Conservation (phyloP, 1,140 invertebrate genomes). For the Euglossa dilemma region DNA sequence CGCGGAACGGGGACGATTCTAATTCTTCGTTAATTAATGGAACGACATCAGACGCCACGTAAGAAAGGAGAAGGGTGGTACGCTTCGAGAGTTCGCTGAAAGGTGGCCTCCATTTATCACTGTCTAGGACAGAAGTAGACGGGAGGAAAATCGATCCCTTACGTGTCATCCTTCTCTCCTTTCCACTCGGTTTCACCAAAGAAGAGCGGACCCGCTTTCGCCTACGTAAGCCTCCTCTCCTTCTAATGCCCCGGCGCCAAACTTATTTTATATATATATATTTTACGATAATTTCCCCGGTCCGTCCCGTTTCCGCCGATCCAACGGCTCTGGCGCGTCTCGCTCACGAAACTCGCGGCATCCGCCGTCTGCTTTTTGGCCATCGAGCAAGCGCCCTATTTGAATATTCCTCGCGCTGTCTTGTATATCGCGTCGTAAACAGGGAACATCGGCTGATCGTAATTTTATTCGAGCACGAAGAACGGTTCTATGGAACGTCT, state of each 20-base stretch:
- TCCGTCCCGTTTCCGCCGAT: neutral
- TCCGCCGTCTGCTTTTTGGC: slow-evolving; percentile 4
- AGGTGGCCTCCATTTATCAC: slow-evolving; percentile 77
- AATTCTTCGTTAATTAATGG: slow-evolving; percentile 77
- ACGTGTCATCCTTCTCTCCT: slow-evolving; percentile 67
- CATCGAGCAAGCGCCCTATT: neutral
- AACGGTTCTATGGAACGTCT: neutral
- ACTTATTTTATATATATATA: slow-evolving; percentile 56
- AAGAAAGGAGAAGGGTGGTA: slow-evolving; percentile 69
- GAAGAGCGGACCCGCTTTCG: slow-evolving; percentile 36
- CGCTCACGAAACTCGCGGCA: neutral
- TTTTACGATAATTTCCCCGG: slow-evolving; percentile 61
- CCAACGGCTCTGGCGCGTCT: slow-evolving; percentile 23
- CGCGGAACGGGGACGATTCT: slow-evolving; percentile 58
- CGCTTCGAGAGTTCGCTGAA: slow-evolving; percentile 71
- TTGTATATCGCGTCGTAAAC: slow-evolving; percentile 7
- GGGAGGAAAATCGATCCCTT: slow-evolving; percentile 77
- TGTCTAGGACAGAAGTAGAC: slow-evolving; percentile 78
- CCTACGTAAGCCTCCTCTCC: slow-evolving; percentile 23
- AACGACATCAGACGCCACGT: slow-evolving; percentile 60
- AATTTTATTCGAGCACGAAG: too few species aligned
- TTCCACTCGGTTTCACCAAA: slow-evolving; percentile 47
- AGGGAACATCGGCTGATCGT: neutral
- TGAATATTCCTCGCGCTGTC: neutral
- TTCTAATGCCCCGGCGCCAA: neutral